These are phyloP conservation scores for Orcinus orca DNA, from an alignment of 2,113 vertebrate species.

Conservation along the genomic window DNA sequence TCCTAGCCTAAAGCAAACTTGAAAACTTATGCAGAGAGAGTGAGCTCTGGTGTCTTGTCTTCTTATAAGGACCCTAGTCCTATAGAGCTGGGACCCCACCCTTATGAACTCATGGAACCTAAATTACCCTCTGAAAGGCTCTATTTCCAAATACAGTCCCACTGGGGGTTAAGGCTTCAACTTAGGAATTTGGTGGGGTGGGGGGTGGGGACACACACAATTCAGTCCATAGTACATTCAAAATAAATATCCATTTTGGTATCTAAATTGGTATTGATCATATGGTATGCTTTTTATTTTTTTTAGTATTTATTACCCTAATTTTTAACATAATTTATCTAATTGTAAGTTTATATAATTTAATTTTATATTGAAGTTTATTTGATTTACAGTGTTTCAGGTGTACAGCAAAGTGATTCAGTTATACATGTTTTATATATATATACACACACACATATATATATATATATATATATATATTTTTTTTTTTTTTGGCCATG, in stretches of 20 bases:
- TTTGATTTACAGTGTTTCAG: background rate
- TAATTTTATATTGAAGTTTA: background rate
- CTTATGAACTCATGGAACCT: background rate
- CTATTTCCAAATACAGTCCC: background rate
- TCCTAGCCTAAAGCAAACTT: background rate
- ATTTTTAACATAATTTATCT: background rate
- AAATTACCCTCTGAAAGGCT: too few species aligned
- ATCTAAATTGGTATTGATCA: background rate
- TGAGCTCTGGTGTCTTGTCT: background rate
- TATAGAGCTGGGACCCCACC: accelerated
- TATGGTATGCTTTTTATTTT: background rate
- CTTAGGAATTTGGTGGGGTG: background rate
- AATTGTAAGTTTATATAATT: too few species aligned
- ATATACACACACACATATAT: too few species aligned
- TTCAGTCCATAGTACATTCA: background rate
- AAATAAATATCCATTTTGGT: background rate
- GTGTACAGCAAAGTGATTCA: background rate
- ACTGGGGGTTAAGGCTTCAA: background rate
- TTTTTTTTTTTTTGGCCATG: background rate
- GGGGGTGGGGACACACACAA: too few species aligned
- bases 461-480: too few species aligned
- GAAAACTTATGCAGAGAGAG: background rate
- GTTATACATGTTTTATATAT: too few species aligned
- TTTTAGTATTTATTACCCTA: background rate
- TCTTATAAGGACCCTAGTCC: background rate